These are phyloP conservation scores for Pithys albifrons DNA, from an alignment of 2,113 vertebrate genomes.

Conservation along the genomic window DNA sequence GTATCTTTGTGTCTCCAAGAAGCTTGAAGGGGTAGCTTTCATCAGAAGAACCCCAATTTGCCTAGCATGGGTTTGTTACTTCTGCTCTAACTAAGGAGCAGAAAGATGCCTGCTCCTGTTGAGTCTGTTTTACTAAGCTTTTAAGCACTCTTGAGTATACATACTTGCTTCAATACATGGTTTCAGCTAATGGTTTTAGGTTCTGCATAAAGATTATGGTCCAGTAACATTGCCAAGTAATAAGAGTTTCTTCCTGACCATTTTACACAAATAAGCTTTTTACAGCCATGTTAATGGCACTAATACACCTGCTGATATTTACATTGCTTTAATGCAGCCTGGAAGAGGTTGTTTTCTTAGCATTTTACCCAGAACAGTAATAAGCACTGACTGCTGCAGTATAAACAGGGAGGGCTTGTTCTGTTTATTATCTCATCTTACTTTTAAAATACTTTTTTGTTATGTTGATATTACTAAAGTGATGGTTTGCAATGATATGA, in stretches of 20 bases:
- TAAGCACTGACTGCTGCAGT: neutral
- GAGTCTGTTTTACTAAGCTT: neutral
- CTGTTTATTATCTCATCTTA: neutral
- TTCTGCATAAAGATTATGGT: conserved; percentile 36
- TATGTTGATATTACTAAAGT: neutral
- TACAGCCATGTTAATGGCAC: conserved; percentile 19
- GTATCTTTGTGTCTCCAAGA: neutral
- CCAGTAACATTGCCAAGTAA: conserved; percentile 23
- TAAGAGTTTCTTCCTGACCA: conserved; percentile 26
- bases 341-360: conserved; percentile 24
- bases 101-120: neutral
- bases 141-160: neutral
- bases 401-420: neutral
- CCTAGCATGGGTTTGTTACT: neutral
- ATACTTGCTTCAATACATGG: neutral
- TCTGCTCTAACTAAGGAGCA: neutral
- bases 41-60: neutral
- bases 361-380: conserved; percentile 16
- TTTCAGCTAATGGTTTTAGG: conserved; percentile 5
- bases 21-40: neutral
- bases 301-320: conserved; percentile 53
- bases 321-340: conserved; percentile 32
- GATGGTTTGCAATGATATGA: neutral
- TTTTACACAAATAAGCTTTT: conserved; percentile 43
- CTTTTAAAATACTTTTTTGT: conserved; percentile 16